phyloP scores from a whole-genome alignment of 2,113 vertebrate genomes.

The Heterocephalus glaber region DNA sequence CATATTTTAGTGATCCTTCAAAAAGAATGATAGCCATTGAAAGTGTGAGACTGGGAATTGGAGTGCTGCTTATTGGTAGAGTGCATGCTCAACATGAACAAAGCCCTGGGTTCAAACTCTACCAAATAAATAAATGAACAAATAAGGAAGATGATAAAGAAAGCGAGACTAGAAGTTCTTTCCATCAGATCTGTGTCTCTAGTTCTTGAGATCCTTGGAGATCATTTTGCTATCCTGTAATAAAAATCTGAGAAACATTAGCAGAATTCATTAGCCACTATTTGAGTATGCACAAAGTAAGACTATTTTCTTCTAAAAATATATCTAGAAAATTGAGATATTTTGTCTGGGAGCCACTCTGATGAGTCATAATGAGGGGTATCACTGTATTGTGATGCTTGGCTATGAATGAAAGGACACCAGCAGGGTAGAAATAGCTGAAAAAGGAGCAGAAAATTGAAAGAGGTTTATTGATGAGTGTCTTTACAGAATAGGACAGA shows the following conservation, averaged over 20 bases:
- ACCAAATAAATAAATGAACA: neutral
- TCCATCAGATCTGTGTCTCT: neutral
- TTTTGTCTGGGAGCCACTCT: neutral
- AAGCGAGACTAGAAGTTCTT: neutral
- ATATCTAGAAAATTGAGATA: slow-evolving; percentile 5
- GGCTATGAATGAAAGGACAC: neutral
- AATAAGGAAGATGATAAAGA: neutral
- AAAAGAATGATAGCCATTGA: slow-evolving; percentile 12
- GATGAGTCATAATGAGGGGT: neutral
- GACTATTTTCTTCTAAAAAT: neutral
- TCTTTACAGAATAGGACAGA: slow-evolving; percentile 31
- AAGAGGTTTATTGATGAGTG: neutral
- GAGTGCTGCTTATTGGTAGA: neutral
- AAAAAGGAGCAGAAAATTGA: slow-evolving; percentile 37
- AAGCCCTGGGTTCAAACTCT: neutral
- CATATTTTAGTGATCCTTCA: neutral
- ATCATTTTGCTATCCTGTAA: slow-evolving; percentile 31
- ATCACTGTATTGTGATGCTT: neutral
- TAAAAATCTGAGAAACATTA: slow-evolving; percentile 58
- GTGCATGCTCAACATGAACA: neutral
- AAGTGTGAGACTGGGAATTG: neutral
- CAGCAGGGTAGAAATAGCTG: neutral
- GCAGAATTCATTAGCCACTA: slow-evolving; percentile 50
- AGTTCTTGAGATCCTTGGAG: slow-evolving; percentile 26
- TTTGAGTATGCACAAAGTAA: slow-evolving; percentile 1